phyloP scores from a whole-genome alignment of 2,113 vertebrate species.

The Notechis scutatus region DNA sequence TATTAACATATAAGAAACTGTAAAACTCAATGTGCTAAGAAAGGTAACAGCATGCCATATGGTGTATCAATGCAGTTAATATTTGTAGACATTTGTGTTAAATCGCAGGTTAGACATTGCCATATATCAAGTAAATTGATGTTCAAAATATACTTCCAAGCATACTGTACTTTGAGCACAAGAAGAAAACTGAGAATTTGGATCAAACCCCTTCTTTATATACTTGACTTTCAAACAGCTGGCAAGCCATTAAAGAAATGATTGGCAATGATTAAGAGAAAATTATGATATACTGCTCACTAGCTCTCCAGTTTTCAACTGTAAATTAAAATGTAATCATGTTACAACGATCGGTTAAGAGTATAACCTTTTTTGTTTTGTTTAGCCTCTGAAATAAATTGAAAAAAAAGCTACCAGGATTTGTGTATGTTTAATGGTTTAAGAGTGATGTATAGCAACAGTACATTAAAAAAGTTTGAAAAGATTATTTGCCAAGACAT shows the following conservation, averaged over 20 bases:
- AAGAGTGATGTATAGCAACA: neutral
- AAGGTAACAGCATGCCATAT: slow-evolving; percentile 3
- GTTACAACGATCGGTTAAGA: slow-evolving; percentile 18
- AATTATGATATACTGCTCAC: slow-evolving; percentile 23
- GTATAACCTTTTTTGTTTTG: neutral
- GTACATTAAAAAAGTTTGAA: slow-evolving; percentile 30
- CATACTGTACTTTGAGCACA: slow-evolving; percentile 36
- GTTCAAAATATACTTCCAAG: slow-evolving; percentile 48
- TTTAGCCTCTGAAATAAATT: slow-evolving; percentile 12
- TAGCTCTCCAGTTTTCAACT: slow-evolving; percentile 28
- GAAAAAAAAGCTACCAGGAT: neutral
- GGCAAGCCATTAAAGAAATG: slow-evolving; percentile 35
- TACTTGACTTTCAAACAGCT: slow-evolving; percentile 28
- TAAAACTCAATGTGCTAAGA: neutral
- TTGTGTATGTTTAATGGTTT: neutral
- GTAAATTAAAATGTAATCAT: slow-evolving; percentile 32
- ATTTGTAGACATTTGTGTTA: slow-evolving; percentile 1
- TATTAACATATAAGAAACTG: slow-evolving; percentile 1
- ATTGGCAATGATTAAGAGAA: neutral
- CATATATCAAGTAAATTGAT: slow-evolving; percentile 15
- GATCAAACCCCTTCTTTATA: slow-evolving; percentile 16
- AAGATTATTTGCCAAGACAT: slow-evolving; percentile 30
- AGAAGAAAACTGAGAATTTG: slow-evolving; percentile 43
- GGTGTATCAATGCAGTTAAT: slow-evolving; percentile 10
- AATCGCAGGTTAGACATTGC: neutral